Percentiles rank a stretch among this genome's conserved stretches.
phyloP scores from a whole-genome alignment of 2,797 vertebrate genomes.

The Australoheros facetus region DNA sequence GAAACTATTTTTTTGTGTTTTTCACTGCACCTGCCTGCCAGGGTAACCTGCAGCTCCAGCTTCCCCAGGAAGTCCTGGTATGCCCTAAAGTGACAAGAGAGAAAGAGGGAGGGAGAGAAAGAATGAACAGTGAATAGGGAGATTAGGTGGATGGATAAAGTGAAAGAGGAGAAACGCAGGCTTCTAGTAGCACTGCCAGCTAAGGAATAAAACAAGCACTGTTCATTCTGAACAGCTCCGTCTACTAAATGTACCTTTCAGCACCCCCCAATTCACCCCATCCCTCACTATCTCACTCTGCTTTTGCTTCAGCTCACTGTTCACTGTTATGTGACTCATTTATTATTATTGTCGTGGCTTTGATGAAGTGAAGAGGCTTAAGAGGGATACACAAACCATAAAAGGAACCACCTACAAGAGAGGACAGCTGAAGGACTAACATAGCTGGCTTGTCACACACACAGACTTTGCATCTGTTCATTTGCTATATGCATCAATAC shows the following conservation, averaged over 20 bases:
- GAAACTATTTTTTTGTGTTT: slow-evolving; percentile 69
- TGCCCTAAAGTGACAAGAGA: slow-evolving; percentile 82
- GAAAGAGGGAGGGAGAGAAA: slow-evolving; percentile 56
- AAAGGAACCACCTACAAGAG: slow-evolving; percentile 21
- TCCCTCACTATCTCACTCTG: background rate
- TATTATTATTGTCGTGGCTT: slow-evolving; percentile 7
- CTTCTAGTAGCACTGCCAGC: slow-evolving; percentile 53
- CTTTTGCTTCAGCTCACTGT: slow-evolving; percentile 1
- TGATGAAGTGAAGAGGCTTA: slow-evolving; percentile 3
- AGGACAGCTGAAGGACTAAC: slow-evolving; percentile 20
- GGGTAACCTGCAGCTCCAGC: slow-evolving; percentile 92
- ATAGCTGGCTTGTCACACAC: slow-evolving; percentile 21
- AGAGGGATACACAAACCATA: background rate
- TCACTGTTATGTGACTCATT: background rate
- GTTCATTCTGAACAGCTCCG: slow-evolving; percentile 63
- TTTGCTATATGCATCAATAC: background rate
- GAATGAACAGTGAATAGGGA: slow-evolving; percentile 67
- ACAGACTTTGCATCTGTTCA: background rate
- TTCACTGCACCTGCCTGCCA: slow-evolving; percentile 99
- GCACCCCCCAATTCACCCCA: background rate
- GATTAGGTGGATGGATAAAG: slow-evolving; percentile 73
- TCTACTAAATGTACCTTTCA: slow-evolving; percentile 55
- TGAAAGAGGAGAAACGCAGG: slow-evolving; percentile 72
- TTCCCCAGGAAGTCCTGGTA: slow-evolving; percentile 87
- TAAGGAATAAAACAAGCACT: slow-evolving; percentile 76